Conservation (phyloP, 1,140 invertebrate species). For the Oncopodura yosiiana region DNA sequence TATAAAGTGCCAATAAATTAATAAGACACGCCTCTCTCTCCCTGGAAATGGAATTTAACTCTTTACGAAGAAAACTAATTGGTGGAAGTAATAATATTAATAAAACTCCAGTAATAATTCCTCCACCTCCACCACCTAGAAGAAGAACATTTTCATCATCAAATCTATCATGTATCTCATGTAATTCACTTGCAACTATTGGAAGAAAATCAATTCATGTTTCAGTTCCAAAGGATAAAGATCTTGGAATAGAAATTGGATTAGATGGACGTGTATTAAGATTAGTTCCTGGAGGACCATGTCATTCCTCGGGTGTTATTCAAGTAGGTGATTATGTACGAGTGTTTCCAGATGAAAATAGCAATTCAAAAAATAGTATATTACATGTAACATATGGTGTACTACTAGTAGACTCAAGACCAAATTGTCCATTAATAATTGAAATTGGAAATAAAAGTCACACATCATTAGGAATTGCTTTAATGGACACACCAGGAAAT, state of each 20-base stretch:
- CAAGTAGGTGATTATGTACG: conserved; percentile 29
- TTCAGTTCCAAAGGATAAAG: conserved; percentile 8
- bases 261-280: conserved; percentile 18
- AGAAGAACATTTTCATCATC: conserved; percentile 30
- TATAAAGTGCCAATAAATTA: no score
- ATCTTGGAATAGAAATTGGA: conserved; percentile 18
- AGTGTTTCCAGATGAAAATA: neutral
- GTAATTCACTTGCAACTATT: conserved; percentile 6
- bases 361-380: neutral
- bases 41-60: no score
- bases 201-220: conserved; percentile 21
- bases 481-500: conserved; percentile 23
- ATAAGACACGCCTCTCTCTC: no score
- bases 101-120: no score
- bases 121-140: no score
- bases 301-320: conserved; percentile 24
- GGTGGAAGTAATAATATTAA: no score
- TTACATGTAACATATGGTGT: conserved; percentile 29
- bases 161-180: conserved; percentile 25
- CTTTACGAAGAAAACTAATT: no score
- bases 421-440: conserved; percentile 23
- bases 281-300: conserved; percentile 14
- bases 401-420: conserved; percentile 19
- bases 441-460: conserved; percentile 32
- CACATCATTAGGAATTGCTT: conserved; percentile 30